phyloP scores from a whole-genome alignment of 1,140 invertebrate genomes.

The Cydia fagiglandana region DNA sequence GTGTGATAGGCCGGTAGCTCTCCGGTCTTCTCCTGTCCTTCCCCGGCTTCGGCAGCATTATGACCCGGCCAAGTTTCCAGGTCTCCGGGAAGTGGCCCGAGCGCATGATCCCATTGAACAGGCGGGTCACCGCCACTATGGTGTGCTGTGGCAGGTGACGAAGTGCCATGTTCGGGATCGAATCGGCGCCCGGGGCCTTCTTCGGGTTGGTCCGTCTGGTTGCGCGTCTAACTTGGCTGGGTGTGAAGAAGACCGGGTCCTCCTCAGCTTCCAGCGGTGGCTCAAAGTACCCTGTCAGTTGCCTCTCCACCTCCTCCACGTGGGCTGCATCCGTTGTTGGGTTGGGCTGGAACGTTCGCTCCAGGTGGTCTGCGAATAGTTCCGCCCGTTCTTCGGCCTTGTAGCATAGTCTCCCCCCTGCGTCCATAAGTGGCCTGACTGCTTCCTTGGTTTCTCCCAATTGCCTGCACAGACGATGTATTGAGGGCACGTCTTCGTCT shows the following conservation, averaged over 20 bases:
- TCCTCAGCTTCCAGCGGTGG: conserved; percentile 25
- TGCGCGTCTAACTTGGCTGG: conserved; percentile 34
- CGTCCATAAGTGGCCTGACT: conserved; percentile 21
- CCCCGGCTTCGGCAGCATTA: too few relatives aligned
- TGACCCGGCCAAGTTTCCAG: too few relatives aligned
- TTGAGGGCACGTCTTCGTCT: conserved; percentile 30
- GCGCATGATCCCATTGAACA: too few relatives aligned
- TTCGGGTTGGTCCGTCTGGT: background rate
- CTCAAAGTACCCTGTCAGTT: conserved; percentile 26
- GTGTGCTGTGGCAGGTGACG: background rate
- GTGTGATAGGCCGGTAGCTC: background rate
- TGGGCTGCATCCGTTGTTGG: too few relatives aligned
- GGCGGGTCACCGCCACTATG: too few relatives aligned
- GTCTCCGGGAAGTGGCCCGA: too few relatives aligned
- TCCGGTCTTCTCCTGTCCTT: too few relatives aligned
- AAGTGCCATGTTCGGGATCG: background rate
- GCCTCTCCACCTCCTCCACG: background rate
- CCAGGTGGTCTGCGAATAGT: conserved; percentile 41
- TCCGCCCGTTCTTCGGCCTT: conserved; percentile 39
- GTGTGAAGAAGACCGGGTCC: conserved; percentile 36
- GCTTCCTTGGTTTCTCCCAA: conserved; percentile 20
- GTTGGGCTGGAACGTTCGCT: conserved; percentile 39
- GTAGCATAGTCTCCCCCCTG: conserved; percentile 35
- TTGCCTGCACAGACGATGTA: conserved; percentile 34
- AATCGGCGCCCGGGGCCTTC: conserved; percentile 40